Evolutionary conservation across 2,797 vertebrate species (phyloP), one percentile per base, ranked within the genome.

Genomic region (Sebastes steindachneri): DNA sequence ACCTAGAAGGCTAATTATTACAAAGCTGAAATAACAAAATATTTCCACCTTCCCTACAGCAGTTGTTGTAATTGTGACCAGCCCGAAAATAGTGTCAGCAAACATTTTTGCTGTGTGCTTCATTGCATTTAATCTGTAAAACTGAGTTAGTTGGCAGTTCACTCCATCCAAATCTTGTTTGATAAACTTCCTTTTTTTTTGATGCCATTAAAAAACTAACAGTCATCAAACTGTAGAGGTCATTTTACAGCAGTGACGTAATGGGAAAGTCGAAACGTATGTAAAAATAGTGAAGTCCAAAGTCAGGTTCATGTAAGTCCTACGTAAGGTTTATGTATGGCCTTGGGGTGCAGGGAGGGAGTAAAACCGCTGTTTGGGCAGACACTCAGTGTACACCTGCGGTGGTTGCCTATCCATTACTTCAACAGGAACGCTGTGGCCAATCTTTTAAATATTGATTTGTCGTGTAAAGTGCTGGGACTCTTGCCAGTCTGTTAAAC

Each of bases 381-480:
- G 62, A 73, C 77, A 69, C 68, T 79, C 62, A 29, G 51, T 72
- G 28, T 71, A 84, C 89, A 89, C 80, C 89, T 85, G 82, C 41
- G 1, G 83, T 83, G 51, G 75, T 75, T 76, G 79, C 74, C 73
- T 89, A 86, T 90, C 80, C 79, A 91, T 93, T 92, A 93, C 86
- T 91, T 91, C 75, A 89, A 88, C 89, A 86, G 78, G 60, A 60
- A 83, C 37, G 68, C 78, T 73, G 77, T 67, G 71, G 88, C 87
- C 89, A 91, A 89, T 92, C 87, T 91, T 89, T 94, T 82, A 89
- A 79, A 87, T 93, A 95, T 94, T 93, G 93, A 95, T 95, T 89
- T 88, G 84, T 80, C 60, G 28, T 54, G 45, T 69, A 89, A 86
- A 86, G 86, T 66, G 66, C 81, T 85, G 83, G 92, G 89, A 89